Evolutionary conservation across 2,113 vertebrate genomes (phyloP).

Genomic region (Serilophus lunatus): DNA sequence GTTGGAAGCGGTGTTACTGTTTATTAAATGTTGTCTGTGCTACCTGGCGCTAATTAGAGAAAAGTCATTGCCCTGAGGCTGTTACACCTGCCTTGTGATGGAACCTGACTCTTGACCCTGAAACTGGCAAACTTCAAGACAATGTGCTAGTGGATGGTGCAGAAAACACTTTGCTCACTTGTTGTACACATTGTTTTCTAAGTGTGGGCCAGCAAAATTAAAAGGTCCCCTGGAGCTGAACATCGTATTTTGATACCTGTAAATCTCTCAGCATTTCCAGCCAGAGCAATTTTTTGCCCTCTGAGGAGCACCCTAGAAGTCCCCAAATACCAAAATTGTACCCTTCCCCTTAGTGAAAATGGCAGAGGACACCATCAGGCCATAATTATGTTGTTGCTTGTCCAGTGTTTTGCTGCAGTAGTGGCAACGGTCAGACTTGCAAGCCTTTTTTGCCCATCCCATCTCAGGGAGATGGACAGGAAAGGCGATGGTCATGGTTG

Average conservation of each 20-base stretch:
- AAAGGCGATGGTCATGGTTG: neutral
- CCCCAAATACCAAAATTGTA: neutral
- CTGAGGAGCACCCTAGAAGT: neutral
- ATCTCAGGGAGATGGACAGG: neutral
- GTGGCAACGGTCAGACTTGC: neutral
- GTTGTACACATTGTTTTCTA: neutral
- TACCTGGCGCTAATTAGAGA: neutral
- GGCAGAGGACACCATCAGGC: neutral
- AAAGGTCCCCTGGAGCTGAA: neutral
- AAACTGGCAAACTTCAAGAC: neutral
- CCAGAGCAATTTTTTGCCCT: neutral
- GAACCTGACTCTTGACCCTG: neutral
- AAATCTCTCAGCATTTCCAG: neutral
- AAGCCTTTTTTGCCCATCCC: neutral
- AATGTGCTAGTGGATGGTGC: fast-evolving
- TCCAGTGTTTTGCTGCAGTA: neutral
- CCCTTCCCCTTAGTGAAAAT: neutral
- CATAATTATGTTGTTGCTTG: fast-evolving
- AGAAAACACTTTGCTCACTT: neutral
- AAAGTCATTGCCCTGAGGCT: neutral
- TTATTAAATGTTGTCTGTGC: neutral
- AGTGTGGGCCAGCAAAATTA: neutral
- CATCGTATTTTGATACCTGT: neutral
- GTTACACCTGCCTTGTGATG: neutral
- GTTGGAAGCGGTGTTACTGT: neutral